Conservation (phyloP, 2,888 invertebrate species). For the Drosophila melanocephala region DNA sequence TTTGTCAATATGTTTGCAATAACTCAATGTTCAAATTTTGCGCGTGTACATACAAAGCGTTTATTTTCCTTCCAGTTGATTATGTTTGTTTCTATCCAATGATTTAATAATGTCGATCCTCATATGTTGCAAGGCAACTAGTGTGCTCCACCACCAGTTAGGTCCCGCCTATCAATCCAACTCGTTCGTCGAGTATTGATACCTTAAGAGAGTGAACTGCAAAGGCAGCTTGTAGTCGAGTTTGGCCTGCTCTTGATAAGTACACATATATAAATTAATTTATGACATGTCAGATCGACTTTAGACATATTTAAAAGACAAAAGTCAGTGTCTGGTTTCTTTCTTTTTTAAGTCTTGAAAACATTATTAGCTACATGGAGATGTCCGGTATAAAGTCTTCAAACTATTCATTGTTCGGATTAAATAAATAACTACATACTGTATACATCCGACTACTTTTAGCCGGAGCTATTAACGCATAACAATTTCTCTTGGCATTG, state of each 20-base stretch:
- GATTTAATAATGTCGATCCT: background rate
- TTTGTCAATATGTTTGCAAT: background rate
- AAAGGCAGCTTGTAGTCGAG: background rate
- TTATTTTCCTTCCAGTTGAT: background rate
- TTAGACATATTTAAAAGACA: background rate
- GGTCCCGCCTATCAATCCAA: background rate
- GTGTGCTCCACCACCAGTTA: background rate
- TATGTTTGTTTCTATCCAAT: background rate
- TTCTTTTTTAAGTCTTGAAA: background rate
- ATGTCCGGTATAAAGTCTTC: background rate
- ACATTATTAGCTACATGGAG: background rate
- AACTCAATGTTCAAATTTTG: background rate
- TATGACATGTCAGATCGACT: background rate
- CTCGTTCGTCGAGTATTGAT: background rate
- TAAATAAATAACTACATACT: background rate
- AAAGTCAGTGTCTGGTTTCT: background rate
- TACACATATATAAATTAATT: background rate
- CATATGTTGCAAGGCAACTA: background rate
- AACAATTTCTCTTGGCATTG: too few relatives aligned
- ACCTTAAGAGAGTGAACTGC: background rate
- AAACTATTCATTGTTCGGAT: background rate
- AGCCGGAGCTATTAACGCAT: too few relatives aligned
- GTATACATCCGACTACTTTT: background rate
- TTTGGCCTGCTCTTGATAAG: background rate
- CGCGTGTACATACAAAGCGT: background rate